A percentile compares a stretch with the other conserved stretches of the same genome.
Evolutionary conservation across 1,140 invertebrate genomes (phyloP).

Genomic region (Adoxophyes honmai): DNA sequence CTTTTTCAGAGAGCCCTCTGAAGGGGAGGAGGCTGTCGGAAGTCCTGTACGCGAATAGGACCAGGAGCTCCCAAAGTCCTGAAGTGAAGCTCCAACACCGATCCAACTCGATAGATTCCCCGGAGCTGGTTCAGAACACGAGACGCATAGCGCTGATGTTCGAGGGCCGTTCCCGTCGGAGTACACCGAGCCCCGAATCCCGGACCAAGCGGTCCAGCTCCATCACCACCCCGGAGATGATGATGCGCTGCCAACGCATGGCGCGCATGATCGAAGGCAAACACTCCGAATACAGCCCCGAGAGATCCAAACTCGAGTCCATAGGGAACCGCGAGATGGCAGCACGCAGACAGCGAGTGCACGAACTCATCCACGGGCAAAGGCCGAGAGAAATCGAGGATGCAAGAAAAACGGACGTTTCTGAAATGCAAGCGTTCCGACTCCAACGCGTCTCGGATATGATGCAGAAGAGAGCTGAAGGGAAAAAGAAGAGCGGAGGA

Average conservation of each 20-base stretch:
- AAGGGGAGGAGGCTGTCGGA: conserved; percentile 42
- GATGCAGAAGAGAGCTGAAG: conserved; percentile 46
- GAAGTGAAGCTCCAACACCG: conserved; percentile 22
- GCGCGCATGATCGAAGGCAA: conserved; percentile 60
- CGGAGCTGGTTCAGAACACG: conserved; percentile 41
- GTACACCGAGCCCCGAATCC: conserved; percentile 43
- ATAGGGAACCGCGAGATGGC: conserved; percentile 58
- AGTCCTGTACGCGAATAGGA: conserved; percentile 30
- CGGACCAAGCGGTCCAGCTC: conserved; percentile 36
- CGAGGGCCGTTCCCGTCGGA: conserved; percentile 43
- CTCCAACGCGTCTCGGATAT: conserved; percentile 57
- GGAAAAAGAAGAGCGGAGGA: conserved; percentile 38
- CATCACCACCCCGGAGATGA: conserved; percentile 44
- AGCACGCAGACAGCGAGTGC: conserved; percentile 42
- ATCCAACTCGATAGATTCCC: conserved; percentile 48
- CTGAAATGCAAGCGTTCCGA: conserved; percentile 49
- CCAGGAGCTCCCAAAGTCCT: conserved; percentile 41
- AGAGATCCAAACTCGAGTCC: conserved; percentile 37
- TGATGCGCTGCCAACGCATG: conserved; percentile 50
- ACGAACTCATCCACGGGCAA: conserved; percentile 48
- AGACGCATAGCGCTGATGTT: conserved; percentile 53
- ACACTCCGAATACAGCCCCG: conserved; percentile 44
- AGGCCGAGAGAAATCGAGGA: conserved; percentile 30
- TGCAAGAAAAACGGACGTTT: conserved; percentile 31
- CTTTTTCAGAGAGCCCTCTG: conserved; percentile 22